These are phyloP conservation scores for Aurelia coerulea DNA, from an alignment of 30 jellyfish, hydroid and myxozoan genomes.

Conservation along the genomic window DNA sequence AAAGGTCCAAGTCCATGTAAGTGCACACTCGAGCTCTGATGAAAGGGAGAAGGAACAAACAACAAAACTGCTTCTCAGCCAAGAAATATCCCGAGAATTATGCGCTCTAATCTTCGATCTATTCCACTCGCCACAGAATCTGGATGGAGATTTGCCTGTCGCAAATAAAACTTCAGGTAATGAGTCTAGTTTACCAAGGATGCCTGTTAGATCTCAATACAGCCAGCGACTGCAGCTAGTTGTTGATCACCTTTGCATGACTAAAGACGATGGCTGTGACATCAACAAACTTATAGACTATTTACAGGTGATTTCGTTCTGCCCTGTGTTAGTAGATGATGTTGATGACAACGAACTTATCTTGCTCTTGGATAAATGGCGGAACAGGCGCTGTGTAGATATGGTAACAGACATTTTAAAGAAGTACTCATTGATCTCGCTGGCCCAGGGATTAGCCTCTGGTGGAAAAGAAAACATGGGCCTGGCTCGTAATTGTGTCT, in stretches of 20 bases:
- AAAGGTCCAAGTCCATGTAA: background rate
- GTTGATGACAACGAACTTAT: slow-evolving; percentile 42
- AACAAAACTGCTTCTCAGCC: background rate
- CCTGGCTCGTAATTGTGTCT: slow-evolving; percentile 73
- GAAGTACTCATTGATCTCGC: slow-evolving; percentile 69
- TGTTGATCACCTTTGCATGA: slow-evolving; percentile 31
- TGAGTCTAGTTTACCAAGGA: slow-evolving; percentile 39
- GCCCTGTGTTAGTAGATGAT: slow-evolving; percentile 77
- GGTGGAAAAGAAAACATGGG: slow-evolving; percentile 64
- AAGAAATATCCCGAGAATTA: slow-evolving; percentile 6
- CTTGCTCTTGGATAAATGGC: slow-evolving; percentile 78
- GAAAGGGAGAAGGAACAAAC: background rate
- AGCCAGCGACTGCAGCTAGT: slow-evolving; percentile 79
- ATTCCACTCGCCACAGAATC: slow-evolving; percentile 73
- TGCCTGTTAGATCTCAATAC: slow-evolving; percentile 78
- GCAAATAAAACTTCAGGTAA: background rate
- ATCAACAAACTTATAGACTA: slow-evolving; percentile 37
- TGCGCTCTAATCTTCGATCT: slow-evolving; percentile 63
- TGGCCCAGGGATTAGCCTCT: slow-evolving; percentile 61
- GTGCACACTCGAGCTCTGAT: background rate
- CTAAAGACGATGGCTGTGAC: slow-evolving; percentile 25
- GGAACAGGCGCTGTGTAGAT: slow-evolving; percentile 92
- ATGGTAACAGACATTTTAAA: slow-evolving; percentile 88
- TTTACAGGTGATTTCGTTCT: slow-evolving; percentile 79
- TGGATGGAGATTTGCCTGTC: slow-evolving; percentile 24